A percentile compares a stretch with the other conserved stretches of the same genome.
These are phyloP conservation scores for Agrypnus murinus DNA, from an alignment of 2,888 invertebrate genomes.

Conservation along the genomic window DNA sequence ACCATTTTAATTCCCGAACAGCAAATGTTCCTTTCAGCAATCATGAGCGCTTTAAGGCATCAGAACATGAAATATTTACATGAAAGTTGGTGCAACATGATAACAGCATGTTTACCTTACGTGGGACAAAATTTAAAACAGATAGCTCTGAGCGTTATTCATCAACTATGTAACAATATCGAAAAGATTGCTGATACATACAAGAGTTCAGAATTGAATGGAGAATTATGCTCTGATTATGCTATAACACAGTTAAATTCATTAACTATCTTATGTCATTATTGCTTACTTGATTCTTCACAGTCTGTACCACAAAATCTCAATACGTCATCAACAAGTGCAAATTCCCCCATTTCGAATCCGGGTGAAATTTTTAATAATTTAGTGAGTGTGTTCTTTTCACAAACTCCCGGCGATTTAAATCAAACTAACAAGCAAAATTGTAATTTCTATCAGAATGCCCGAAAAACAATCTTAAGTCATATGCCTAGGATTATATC, in stretches of 20 bases:
- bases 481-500: constrained; percentile 88
- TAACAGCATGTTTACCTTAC: constrained; percentile 87
- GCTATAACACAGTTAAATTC: constrained; percentile 85
- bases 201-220: constrained; percentile 65
- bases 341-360: constrained; percentile 73
- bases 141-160: constrained; percentile 84
- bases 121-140: constrained; percentile 85
- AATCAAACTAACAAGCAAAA: constrained; percentile 67
- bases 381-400: constrained; percentile 86
- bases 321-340: constrained; percentile 37
- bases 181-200: constrained; percentile 72
- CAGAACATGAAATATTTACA: constrained; percentile 83
- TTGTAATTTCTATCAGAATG: constrained; percentile 72
- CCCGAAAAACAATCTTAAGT: constrained; percentile 83
- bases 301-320: constrained; percentile 68
- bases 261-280: constrained; percentile 85
- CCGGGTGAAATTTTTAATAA: constrained; percentile 86
- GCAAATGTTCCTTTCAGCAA: constrained; percentile 87
- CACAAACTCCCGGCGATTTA: constrained; percentile 72
- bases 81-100: constrained; percentile 87
- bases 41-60: constrained; percentile 84
- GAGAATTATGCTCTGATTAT: constrained; percentile 83
- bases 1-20: constrained; percentile 84
- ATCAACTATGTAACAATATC: constrained; percentile 86
- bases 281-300: constrained; percentile 82